These are phyloP conservation scores for Psettodes erumei DNA, from an alignment of 2,113 vertebrate species.

Conservation along the genomic window DNA sequence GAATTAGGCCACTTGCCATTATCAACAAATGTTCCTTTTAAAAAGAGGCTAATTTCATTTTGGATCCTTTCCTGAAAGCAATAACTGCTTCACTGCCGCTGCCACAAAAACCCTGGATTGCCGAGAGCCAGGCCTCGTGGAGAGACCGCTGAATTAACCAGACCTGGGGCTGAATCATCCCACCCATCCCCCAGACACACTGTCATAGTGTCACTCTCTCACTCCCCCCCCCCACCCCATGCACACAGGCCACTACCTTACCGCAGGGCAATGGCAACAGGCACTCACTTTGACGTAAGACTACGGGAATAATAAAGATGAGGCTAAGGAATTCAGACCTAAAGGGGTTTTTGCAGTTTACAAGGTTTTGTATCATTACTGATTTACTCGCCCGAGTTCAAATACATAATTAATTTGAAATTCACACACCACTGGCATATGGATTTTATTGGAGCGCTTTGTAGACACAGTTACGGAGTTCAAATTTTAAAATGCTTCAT, in stretches of 20 bases:
- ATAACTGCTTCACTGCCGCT: slow-evolving; percentile 62
- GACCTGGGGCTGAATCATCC: slow-evolving; percentile 75
- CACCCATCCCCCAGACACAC: slow-evolving; percentile 71
- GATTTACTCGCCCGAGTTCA: slow-evolving; percentile 5
- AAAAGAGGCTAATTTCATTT: slow-evolving; percentile 73
- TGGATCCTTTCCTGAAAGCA: slow-evolving; percentile 75
- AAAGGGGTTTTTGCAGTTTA: slow-evolving; percentile 23
- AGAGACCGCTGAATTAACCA: slow-evolving; percentile 73
- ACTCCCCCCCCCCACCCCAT: slow-evolving; percentile 1
- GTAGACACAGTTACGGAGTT: background rate
- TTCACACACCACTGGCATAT: background rate
- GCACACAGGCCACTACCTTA: slow-evolving; percentile 54
- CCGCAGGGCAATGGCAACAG: slow-evolving; percentile 76
- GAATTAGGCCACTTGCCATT: slow-evolving; percentile 77
- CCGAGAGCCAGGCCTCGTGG: slow-evolving; percentile 68
- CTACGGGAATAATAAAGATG: slow-evolving; percentile 48
- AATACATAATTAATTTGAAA: slow-evolving; percentile 27
- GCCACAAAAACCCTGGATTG: slow-evolving; percentile 62
- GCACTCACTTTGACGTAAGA: slow-evolving; percentile 62
- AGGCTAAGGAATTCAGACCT: slow-evolving; percentile 43
- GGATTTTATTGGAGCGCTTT: background rate
- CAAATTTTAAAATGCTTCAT: background rate
- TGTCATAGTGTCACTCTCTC: slow-evolving; percentile 69
- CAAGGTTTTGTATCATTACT: slow-evolving; percentile 3
- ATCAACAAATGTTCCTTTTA: slow-evolving; percentile 77